These are phyloP conservation scores for Spea hammondii DNA, from an alignment of 2,797 vertebrate species.

Conservation along the genomic window DNA sequence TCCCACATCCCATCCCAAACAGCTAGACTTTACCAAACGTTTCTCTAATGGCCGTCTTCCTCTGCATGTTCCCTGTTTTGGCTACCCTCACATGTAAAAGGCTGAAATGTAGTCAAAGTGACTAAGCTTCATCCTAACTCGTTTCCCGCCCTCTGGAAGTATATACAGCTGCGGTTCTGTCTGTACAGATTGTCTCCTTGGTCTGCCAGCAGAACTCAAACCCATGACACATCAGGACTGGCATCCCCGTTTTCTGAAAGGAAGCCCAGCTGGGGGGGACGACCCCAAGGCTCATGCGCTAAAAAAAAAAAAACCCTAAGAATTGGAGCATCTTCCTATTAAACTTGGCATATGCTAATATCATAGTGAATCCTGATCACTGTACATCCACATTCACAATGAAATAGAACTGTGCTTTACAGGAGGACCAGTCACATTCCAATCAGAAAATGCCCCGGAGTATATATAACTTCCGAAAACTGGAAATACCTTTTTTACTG, in stretches of 20 bases:
- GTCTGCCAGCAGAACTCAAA: conserved; percentile 20
- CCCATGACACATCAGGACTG: conserved; percentile 44
- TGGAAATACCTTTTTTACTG: no score
- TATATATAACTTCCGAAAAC: no score
- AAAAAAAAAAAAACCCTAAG: background rate
- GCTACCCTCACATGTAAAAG: conserved; percentile 19
- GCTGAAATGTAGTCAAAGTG: conserved; percentile 40
- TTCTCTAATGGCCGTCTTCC: background rate
- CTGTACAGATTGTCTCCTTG: conserved; percentile 48
- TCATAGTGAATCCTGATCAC: no score
- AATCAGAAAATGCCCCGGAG: no score
- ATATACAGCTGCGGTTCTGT: conserved; percentile 32
- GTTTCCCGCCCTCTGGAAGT: conserved; percentile 5
- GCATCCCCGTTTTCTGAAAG: conserved; percentile 1
- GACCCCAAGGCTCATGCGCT: no score
- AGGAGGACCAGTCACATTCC: no score
- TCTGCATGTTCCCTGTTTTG: background rate
- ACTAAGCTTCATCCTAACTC: conserved; percentile 45
- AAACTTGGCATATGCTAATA: conserved; percentile 4
- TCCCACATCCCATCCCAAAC: no score
- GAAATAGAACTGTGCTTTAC: no score
- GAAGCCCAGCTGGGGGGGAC: conserved; percentile 22
- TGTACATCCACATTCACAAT: no score
- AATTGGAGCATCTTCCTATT: background rate
- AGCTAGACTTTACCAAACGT: background rate